A percentile compares a stretch with the other conserved stretches of the same genome.
Evolutionary conservation across 2,797 vertebrate species (phyloP).

Genomic region (Thripadectes ignobilis): DNA sequence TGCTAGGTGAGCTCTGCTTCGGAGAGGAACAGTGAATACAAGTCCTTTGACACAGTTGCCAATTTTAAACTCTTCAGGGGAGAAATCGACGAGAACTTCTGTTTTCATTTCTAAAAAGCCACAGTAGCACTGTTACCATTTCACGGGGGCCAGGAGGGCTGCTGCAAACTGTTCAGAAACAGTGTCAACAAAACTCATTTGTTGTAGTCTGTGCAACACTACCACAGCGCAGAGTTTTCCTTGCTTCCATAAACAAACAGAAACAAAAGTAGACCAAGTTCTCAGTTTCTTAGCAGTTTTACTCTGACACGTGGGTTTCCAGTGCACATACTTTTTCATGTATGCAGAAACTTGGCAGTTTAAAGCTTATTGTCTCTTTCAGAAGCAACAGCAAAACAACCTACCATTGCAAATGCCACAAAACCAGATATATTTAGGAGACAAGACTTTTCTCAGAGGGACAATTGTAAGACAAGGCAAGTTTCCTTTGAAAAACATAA

Average conservation of each 20-base stretch:
- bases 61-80: neutral
- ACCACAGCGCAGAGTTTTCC: neutral
- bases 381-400: neutral
- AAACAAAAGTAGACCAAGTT: neutral
- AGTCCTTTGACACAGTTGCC: neutral
- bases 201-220: neutral
- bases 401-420: neutral
- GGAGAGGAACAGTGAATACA: neutral
- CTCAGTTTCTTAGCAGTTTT: neutral
- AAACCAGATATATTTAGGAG: neutral
- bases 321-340: neutral
- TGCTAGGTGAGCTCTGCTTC: neutral
- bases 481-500: neutral
- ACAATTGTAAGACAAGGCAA: neutral
- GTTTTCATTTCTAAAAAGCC: neutral
- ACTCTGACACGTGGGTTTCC: neutral
- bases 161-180: neutral
- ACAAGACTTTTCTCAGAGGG: neutral
- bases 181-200: neutral
- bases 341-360: neutral
- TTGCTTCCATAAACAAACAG: neutral
- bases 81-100: neutral
- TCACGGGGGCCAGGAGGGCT: fast-evolving
- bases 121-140: neutral
- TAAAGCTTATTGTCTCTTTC: neutral